Conservation (phyloP, 1,140 invertebrate species). For the Lithobius niger region DNA sequence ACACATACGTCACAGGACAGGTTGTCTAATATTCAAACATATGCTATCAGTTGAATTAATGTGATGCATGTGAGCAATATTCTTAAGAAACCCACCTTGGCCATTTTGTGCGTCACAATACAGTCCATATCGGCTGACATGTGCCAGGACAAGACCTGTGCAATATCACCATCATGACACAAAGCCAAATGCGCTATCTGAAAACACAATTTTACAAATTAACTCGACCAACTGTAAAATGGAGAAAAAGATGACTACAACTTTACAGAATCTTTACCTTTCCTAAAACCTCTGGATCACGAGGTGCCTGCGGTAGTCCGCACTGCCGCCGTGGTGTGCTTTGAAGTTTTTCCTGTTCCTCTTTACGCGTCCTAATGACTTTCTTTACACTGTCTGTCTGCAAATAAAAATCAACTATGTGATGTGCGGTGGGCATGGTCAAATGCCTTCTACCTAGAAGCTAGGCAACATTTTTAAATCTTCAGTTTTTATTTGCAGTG, state of each 20-base stretch:
- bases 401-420: neutral
- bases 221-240: neutral
- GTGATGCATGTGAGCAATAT: too few relatives aligned
- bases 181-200: conserved; percentile 31
- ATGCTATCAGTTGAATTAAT: too few relatives aligned
- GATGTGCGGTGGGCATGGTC: too few relatives aligned
- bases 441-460: too few relatives aligned
- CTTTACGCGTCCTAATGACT: conserved; percentile 17
- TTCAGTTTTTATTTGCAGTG: too few relatives aligned
- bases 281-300: conserved; percentile 27
- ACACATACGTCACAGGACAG: too few relatives aligned
- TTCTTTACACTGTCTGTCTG: neutral
- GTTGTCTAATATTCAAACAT: too few relatives aligned
- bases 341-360: conserved; percentile 22
- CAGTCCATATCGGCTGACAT: conserved; percentile 36
- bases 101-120: conserved; percentile 29
- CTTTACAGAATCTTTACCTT: too few relatives aligned
- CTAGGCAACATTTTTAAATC: too few relatives aligned
- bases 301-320: conserved; percentile 20
- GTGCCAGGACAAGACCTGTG: conserved; percentile 32
- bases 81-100: too few relatives aligned
- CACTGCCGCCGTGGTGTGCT: conserved; percentile 22
- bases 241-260: too few relatives aligned
- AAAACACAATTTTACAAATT: conserved; percentile 12
- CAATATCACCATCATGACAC: conserved; percentile 26